A percentile compares a stretch with the other conserved stretches of the same genome.
Evolutionary conservation across 2,888 invertebrate genomes (phyloP).

Genomic region (Scaptomyza parva): DNA sequence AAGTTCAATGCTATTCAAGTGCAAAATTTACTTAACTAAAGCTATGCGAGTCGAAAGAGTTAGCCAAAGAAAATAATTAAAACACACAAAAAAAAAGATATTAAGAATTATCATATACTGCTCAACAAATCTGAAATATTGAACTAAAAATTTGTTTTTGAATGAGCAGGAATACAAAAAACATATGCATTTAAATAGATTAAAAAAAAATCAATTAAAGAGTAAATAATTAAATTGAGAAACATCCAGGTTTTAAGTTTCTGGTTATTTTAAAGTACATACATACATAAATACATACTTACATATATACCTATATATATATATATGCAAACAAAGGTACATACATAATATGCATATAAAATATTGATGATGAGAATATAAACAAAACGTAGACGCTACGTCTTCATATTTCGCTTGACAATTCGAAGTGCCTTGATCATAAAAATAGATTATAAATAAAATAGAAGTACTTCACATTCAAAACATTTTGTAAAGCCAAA

Average conservation of each 20-base stretch:
- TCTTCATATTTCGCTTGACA: slow-evolving; percentile 22
- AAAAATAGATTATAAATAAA: no score
- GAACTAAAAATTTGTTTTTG: slow-evolving; percentile 24
- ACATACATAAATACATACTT: no score
- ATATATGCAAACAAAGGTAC: no score
- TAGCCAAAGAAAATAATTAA: not conserved
- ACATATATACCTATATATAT: no score
- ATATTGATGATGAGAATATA: no score
- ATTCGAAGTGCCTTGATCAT: slow-evolving; percentile 18
- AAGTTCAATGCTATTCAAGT: not conserved
- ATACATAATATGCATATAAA: no score
- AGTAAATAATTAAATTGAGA: slow-evolving; percentile 4
- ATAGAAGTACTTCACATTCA: no score
- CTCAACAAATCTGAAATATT: not conserved
- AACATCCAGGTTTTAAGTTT: no score
- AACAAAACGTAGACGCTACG: no score
- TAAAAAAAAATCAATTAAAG: slow-evolving; percentile 1
- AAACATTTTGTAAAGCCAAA: no score
- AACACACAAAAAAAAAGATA: not conserved
- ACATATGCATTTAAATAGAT: not conserved
- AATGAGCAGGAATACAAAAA: slow-evolving; percentile 11
- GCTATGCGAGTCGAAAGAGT: slow-evolving; percentile 47
- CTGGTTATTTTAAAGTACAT: no score
- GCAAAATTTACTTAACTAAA: slow-evolving; percentile 3
- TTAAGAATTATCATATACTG: no score